These are phyloP conservation scores for Bradysia coprophila DNA, from an alignment of 1,140 invertebrate species.

Conservation along the genomic window DNA sequence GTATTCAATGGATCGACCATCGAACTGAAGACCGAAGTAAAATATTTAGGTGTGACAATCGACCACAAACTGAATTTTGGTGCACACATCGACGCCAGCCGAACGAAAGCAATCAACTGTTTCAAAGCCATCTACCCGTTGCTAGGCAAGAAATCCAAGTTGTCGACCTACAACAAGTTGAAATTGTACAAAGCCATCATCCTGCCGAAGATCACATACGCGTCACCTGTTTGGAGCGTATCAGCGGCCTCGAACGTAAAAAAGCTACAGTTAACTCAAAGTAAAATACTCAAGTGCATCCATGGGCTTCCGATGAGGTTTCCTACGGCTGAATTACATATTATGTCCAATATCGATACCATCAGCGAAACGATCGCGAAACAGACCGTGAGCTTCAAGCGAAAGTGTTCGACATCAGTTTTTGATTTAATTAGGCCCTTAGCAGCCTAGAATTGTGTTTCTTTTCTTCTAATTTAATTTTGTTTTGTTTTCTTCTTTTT, in stretches of 20 bases:
- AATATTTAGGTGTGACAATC: background rate
- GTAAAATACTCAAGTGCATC: conserved; percentile 10
- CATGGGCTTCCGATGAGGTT: conserved; percentile 5
- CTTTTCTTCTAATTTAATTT: too few relatives aligned
- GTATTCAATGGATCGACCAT: background rate
- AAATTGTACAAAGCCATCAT: conserved; percentile 7
- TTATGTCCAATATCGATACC: too few relatives aligned
- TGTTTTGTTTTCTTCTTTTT: too few relatives aligned
- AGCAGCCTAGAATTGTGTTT: too few relatives aligned
- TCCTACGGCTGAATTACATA: background rate
- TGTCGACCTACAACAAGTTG: conserved; percentile 10
- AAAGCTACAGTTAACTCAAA: conserved; percentile 10
- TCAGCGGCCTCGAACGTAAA: conserved; percentile 4
- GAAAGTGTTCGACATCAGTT: too few relatives aligned
- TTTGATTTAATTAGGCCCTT: too few relatives aligned
- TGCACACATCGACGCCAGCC: background rate
- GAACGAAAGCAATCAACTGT: background rate
- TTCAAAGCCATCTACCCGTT: background rate
- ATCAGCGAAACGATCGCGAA: too few relatives aligned
- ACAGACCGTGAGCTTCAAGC: too few relatives aligned
- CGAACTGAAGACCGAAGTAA: background rate
- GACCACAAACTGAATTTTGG: background rate
- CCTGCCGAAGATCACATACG: conserved; percentile 8
- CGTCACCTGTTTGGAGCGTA: conserved; percentile 7
- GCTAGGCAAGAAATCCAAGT: conserved; percentile 3